These are phyloP conservation scores for Oreonectes daqikongensis DNA, from an alignment of 2,797 vertebrate species.

Conservation along the genomic window DNA sequence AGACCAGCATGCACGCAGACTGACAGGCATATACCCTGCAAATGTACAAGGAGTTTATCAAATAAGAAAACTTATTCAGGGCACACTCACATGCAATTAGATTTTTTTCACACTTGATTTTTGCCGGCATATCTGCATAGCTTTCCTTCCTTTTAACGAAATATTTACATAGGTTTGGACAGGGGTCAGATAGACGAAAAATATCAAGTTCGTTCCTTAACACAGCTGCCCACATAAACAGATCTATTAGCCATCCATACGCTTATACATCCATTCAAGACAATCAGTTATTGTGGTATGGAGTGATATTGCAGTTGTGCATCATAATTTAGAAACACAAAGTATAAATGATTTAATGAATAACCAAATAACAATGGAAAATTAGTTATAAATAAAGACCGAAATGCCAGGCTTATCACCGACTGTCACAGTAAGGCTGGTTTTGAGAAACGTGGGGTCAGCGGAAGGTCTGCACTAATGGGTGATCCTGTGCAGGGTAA, in stretches of 20 bases:
- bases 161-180: slow-evolving; percentile 74
- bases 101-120: slow-evolving; percentile 42
- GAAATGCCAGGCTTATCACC: neutral
- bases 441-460: slow-evolving; percentile 53
- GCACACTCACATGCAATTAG: slow-evolving; percentile 14
- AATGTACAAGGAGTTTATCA: slow-evolving; percentile 40
- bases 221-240: slow-evolving; percentile 10
- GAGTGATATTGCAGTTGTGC: neutral
- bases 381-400: neutral
- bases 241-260: neutral
- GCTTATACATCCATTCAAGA: neutral
- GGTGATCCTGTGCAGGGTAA: slow-evolving; percentile 66
- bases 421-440: slow-evolving; percentile 37
- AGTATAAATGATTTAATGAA: slow-evolving; percentile 11
- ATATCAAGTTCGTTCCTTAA: slow-evolving; percentile 31
- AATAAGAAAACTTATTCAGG: slow-evolving; percentile 34
- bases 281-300: neutral
- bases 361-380: slow-evolving; percentile 5
- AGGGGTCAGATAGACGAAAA: slow-evolving; percentile 59
- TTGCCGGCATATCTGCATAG: slow-evolving; percentile 35
- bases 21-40: slow-evolving; percentile 33
- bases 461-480: slow-evolving; percentile 51
- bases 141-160: slow-evolving; percentile 67
- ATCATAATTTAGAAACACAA: neutral
- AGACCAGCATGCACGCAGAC: slow-evolving; percentile 45